Conservation (phyloP, 1,140 invertebrate genomes). For the Philotrypesis tridentata region DNA sequence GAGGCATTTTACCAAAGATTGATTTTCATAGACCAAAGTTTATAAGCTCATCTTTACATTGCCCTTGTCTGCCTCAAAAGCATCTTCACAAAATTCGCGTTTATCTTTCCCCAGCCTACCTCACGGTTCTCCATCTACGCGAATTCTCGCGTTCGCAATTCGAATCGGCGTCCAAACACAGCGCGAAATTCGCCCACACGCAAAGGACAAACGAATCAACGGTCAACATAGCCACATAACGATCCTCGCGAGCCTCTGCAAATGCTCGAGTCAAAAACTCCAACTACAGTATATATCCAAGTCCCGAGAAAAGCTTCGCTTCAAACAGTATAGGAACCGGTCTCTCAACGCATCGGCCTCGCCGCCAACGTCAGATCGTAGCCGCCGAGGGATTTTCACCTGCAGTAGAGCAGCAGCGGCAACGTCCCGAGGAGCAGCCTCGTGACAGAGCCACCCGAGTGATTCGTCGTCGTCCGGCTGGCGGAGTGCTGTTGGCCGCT, state of each 20-base stretch:
- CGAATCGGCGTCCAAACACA: too few species aligned
- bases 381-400: constrained; percentile 29
- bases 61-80: too few species aligned
- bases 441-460: background rate
- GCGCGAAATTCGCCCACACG: too few species aligned
- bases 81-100: too few species aligned
- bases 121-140: too few species aligned
- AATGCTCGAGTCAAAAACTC: background rate
- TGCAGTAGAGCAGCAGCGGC: constrained; percentile 15
- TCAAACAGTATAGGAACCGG: background rate
- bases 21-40: too few species aligned
- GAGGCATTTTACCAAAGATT: too few species aligned
- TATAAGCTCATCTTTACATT: too few species aligned
- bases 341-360: background rate
- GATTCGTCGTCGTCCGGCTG: background rate
- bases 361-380: background rate
- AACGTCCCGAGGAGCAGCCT: background rate
- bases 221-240: too few species aligned
- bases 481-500: background rate
- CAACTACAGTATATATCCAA: background rate
- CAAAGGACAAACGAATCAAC: too few species aligned
- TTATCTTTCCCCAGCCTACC: too few species aligned
- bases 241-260: background rate
- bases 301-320: background rate
- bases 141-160: too few species aligned